Evolutionary conservation across 2,113 vertebrate species (phyloP), one percentile per base, ranked within the genome.

Genomic region (Megaleporinus macrocephalus): DNA sequence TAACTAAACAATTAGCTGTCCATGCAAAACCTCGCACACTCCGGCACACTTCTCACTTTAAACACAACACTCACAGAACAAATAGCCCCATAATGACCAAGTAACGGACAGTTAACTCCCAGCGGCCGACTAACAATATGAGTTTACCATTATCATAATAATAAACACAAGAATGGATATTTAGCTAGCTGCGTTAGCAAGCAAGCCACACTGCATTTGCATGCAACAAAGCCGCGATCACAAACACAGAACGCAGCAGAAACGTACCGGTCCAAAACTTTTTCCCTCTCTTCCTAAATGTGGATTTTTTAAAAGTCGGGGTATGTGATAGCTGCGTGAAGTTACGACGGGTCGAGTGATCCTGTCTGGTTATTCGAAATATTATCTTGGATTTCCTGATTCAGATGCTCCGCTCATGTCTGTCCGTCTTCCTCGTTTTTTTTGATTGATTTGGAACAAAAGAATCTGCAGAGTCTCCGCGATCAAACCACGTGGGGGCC

Each of bases 371-470:
- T 68, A 44, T 49, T 66, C 33, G 57, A 73, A 80, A 24, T 33
- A 80, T 82, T 82, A 77, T 89, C 83, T 85, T 53, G 72, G 85
- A 87, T 91, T 93, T 93, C 92, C 92, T 92, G 92, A 90, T 91
- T 91, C 87, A 84, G 92, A 90, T 85, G 91, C 88, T 90, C 76
- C 92, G 88, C 73, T 89, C 87, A 83, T 83, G 84, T 77, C 83
- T 89, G 88, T 90, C 88, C 91, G 91, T 92, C 94, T 93, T 89
- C 85, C 89, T 87, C 89, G 81, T 81, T 87, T 90, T 94, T 95
- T 94, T 95, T 94, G 89, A 96, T 96, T 95, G 94, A 96, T 96
- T 95, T 93, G 93, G 92, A 97, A 97, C 96, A 97, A 97, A 96
- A 95, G 96, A 95, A 93, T 93, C 94, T 95, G 90, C 95, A 27